These are phyloP conservation scores for Antheraea mylitta DNA, from an alignment of 1,140 invertebrate species.

Conservation along the genomic window DNA sequence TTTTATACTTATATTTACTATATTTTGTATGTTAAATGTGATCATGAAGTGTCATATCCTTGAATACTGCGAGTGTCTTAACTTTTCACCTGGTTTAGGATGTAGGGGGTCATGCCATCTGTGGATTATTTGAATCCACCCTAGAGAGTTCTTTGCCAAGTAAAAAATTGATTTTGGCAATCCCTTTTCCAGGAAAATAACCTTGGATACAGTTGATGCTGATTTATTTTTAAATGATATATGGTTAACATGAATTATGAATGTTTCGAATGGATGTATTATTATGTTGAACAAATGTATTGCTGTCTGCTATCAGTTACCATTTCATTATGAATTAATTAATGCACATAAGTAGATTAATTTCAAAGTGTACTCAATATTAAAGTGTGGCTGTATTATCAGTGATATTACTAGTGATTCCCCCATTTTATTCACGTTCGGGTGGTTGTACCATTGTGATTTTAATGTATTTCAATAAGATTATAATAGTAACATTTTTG, in stretches of 20 bases:
- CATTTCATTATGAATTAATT: constrained; percentile 37
- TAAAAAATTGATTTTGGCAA: no score
- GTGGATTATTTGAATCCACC: no score
- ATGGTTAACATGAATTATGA: not conserved
- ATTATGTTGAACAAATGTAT: constrained; percentile 34
- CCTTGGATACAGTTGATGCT: no score
- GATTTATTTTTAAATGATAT: no score
- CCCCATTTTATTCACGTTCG: constrained; percentile 7
- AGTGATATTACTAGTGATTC: constrained; percentile 59
- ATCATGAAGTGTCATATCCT: no score
- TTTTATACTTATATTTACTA: no score
- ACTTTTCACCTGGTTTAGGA: no score
- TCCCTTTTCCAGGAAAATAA: no score
- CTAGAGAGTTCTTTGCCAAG: no score
- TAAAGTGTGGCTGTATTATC: constrained; percentile 37
- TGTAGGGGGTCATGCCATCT: no score
- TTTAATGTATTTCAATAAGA: constrained; percentile 19
- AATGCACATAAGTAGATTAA: constrained; percentile 41
- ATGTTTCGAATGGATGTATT: not conserved
- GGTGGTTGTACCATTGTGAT: constrained; percentile 24
- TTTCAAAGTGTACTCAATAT: constrained; percentile 35
- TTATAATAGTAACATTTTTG: not conserved
- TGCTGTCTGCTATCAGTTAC: constrained; percentile 45
- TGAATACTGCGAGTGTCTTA: no score
- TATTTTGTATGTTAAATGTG: no score